Percentiles rank a stretch among this genome's conserved stretches.
phyloP scores from a whole-genome alignment of 2,113 vertebrate species.

The Burhinus bistriatus region DNA sequence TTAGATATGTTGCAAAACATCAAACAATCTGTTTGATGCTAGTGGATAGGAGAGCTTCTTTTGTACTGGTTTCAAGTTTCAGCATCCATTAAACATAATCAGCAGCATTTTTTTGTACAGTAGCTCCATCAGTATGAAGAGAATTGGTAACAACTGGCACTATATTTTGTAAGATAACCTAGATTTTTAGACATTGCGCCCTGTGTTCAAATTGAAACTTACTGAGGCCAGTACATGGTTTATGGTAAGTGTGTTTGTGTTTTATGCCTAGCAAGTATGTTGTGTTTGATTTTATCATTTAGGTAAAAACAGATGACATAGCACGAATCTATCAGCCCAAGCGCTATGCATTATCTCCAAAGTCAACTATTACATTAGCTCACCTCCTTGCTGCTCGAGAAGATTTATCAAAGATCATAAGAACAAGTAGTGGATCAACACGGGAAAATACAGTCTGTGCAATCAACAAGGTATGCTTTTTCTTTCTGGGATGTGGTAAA shows the following conservation, averaged over 20 bases:
- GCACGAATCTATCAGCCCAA: constrained; percentile 91
- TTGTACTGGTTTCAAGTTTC: background rate
- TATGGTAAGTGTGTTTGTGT: background rate
- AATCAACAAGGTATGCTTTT: constrained; percentile 86
- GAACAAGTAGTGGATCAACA: constrained; percentile 90
- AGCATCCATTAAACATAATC: background rate
- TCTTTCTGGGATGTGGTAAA: background rate
- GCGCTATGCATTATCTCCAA: constrained; percentile 81
- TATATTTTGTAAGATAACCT: background rate
- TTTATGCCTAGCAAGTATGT: background rate
- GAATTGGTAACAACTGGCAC: background rate
- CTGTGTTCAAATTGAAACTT: background rate
- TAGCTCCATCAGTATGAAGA: background rate
- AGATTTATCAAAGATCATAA: constrained; percentile 88
- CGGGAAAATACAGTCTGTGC: constrained; percentile 86
- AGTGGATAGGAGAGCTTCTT: background rate
- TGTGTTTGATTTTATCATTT: background rate
- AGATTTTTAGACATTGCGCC: background rate
- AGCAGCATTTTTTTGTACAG: background rate
- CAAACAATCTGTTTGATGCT: background rate
- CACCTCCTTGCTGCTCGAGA: constrained; percentile 90
- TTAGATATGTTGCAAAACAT: background rate
- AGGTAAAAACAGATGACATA: constrained; percentile 89
- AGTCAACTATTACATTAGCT: constrained; percentile 79
- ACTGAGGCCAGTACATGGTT: background rate